Percentiles rank a stretch among this genome's conserved stretches.
phyloP scores from a whole-genome alignment of 2,888 invertebrate species.

The Mesoligia furuncula region DNA sequence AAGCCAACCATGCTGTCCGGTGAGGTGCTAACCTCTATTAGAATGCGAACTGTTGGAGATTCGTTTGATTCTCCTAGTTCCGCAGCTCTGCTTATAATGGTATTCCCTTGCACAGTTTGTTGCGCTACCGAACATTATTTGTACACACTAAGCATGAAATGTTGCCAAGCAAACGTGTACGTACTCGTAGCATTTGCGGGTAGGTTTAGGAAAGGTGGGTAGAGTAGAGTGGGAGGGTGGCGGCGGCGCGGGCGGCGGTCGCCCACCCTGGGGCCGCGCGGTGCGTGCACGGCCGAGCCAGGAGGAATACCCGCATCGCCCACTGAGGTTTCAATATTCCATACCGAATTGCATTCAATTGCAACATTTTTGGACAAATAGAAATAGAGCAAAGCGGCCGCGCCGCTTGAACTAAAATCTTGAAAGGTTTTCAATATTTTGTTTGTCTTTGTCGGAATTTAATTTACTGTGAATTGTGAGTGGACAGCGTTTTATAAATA shows the following conservation, averaged over 20 bases:
- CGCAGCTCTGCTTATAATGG: slow-evolving; percentile 78
- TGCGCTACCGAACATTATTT: slow-evolving; percentile 88
- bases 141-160: slow-evolving; percentile 90
- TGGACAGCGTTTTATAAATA: slow-evolving; percentile 47
- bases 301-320: slow-evolving; percentile 80
- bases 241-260: slow-evolving; percentile 55
- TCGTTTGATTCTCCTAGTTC: slow-evolving; percentile 80
- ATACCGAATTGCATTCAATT: slow-evolving; percentile 87
- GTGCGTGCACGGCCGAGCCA: slow-evolving; percentile 86
- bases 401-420: slow-evolving; percentile 75
- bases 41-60: slow-evolving; percentile 76
- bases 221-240: slow-evolving; percentile 72
- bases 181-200: slow-evolving; percentile 87
- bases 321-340: slow-evolving; percentile 89
- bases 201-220: slow-evolving; percentile 88
- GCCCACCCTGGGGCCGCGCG: slow-evolving; percentile 71
- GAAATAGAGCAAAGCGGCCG: slow-evolving; percentile 68
- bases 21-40: slow-evolving; percentile 65
- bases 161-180: slow-evolving; percentile 90
- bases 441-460: slow-evolving; percentile 60
- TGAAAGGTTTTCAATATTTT: slow-evolving; percentile 70
- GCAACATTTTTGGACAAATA: slow-evolving; percentile 85
- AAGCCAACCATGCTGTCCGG: slow-evolving; percentile 45
- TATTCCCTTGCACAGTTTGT: slow-evolving; percentile 88
- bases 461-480: slow-evolving; percentile 45